Percentiles rank a stretch among this genome's conserved stretches.
These are phyloP conservation scores for Tretioscincus oriximinensis DNA, from an alignment of 2,113 vertebrate genomes.

Conservation along the genomic window DNA sequence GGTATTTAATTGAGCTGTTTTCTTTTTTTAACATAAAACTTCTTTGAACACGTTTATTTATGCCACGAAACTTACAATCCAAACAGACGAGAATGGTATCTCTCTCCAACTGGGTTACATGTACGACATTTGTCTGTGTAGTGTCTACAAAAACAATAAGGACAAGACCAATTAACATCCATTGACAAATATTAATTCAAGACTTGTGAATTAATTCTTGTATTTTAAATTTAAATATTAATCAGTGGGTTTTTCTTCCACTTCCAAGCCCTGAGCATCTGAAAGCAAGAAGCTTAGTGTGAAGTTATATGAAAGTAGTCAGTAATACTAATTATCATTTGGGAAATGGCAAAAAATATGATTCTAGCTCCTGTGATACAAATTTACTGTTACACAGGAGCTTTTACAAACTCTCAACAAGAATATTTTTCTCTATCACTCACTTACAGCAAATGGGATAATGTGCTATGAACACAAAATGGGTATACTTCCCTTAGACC, in stretches of 20 bases:
- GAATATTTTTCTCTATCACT: too few species aligned
- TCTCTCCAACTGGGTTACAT: constrained; percentile 94
- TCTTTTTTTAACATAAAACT: not conserved
- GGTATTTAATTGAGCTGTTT: constrained; percentile 26
- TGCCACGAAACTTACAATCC: constrained; percentile 84
- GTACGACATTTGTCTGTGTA: constrained; percentile 92
- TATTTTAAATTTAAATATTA: not conserved
- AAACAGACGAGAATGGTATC: constrained; percentile 97
- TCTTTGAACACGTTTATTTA: constrained; percentile 26
- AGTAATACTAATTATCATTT: not conserved
- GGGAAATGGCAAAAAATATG: not conserved
- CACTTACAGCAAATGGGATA: too few species aligned
- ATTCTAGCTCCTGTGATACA: too few species aligned
- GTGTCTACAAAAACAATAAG: constrained; percentile 79
- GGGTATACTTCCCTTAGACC: not conserved
- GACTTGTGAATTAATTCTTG: not conserved
- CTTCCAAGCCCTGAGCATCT: constrained; percentile 19
- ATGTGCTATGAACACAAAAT: not conserved
- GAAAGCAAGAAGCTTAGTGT: not conserved
- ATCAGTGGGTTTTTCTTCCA: constrained; percentile 25
- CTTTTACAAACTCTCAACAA: too few species aligned
- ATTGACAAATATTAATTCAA: constrained; percentile 20
- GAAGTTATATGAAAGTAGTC: not conserved
- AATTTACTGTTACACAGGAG: not conserved
- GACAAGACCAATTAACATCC: constrained; percentile 34